Evolutionary conservation across 2,888 invertebrate genomes (phyloP).

Genomic region (Plemyria rubiginata): DNA sequence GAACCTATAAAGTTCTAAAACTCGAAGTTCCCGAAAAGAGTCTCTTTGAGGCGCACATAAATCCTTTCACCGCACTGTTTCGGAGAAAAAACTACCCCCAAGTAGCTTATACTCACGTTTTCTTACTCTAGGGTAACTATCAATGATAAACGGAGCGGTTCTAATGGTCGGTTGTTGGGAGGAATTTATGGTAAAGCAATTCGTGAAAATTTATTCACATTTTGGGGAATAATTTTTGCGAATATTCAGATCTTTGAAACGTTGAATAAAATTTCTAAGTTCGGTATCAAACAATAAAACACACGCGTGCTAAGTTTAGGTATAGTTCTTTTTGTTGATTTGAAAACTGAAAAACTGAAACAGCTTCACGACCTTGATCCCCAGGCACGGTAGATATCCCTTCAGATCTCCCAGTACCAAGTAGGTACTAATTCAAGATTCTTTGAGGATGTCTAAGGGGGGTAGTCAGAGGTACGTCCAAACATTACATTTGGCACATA

Average conservation of each 20-base stretch:
- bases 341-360: not conserved
- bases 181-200: constrained; percentile 39
- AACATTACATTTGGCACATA: too few relatives aligned
- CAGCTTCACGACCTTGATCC: too few relatives aligned
- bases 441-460: too few relatives aligned
- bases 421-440: too few relatives aligned
- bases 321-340: not conserved
- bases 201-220: constrained; percentile 32
- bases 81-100: too few relatives aligned
- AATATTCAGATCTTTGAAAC: constrained; percentile 21
- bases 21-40: too few relatives aligned
- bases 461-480: too few relatives aligned
- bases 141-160: constrained; percentile 39
- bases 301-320: not conserved
- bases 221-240: constrained; percentile 20
- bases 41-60: too few relatives aligned
- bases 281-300: not conserved
- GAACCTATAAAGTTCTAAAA: too few relatives aligned
- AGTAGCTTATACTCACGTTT: not conserved
- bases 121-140: constrained; percentile 26
- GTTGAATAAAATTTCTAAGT: not conserved
- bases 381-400: too few relatives aligned
- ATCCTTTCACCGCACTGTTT: too few relatives aligned
- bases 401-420: too few relatives aligned
- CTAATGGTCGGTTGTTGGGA: constrained; percentile 39